Evolutionary conservation across 2,113 vertebrate genomes (phyloP).

Genomic region (Gracilinanus agilis): DNA sequence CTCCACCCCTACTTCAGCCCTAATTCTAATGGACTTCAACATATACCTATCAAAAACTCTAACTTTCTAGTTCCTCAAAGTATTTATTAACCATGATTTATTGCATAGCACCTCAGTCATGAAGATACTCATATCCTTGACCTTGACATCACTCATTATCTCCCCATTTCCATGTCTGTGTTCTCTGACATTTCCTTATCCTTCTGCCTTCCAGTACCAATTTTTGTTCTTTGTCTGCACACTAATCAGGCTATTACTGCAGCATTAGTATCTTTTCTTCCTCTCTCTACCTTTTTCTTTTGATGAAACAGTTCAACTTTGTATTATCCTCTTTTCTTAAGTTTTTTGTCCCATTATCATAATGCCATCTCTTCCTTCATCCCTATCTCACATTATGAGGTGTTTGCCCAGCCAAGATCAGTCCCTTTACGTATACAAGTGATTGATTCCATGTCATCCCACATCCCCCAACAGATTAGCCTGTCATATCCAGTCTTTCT

Average conservation of each 20-base stretch:
- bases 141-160: not conserved
- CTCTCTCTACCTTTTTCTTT: not conserved
- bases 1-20: not conserved
- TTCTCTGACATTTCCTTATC: not conserved
- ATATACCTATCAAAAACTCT: not conserved
- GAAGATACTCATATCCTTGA: not conserved
- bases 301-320: not conserved
- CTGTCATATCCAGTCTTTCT: not conserved
- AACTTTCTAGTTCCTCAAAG: not conserved
- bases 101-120: not conserved
- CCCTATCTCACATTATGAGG: not conserved
- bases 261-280: not conserved
- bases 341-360: not conserved
- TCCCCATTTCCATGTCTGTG: too few species aligned
- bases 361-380: not conserved
- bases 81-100: not conserved
- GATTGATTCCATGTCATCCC: not conserved
- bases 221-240: not conserved
- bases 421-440: not conserved
- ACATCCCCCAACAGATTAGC: not conserved
- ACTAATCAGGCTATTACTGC: not conserved
- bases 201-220: not conserved
- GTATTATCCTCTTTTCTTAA: not conserved
- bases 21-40: not conserved
- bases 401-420: not conserved